Conservation (phyloP, 2,797 vertebrate species). For the Catharus ustulatus region DNA sequence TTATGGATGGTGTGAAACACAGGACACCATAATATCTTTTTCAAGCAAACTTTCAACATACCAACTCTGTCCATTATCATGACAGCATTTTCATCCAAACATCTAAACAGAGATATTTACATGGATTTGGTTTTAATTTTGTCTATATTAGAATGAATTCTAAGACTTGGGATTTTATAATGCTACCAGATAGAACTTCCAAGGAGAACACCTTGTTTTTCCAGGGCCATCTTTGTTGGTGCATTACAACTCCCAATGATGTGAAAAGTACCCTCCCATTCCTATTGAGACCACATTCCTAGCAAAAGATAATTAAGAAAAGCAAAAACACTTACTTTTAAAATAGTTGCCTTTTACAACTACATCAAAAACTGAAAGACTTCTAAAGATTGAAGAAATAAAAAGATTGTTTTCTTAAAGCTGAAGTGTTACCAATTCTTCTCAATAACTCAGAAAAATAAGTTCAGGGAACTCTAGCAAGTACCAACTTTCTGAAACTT, state of each 20-base stretch:
- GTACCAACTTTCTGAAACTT: slow-evolving; percentile 24
- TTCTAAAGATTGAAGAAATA: not conserved
- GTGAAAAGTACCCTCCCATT: not conserved
- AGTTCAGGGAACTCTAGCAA: not conserved
- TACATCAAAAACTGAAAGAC: not conserved
- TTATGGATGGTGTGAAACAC: not conserved
- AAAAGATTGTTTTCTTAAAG: not conserved
- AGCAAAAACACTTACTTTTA: not conserved
- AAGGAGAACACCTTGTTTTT: not conserved
- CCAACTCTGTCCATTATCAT: not conserved
- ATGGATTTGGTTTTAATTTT: not conserved
- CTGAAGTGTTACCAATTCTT: not conserved
- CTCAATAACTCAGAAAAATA: not conserved
- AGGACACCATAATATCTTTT: not conserved
- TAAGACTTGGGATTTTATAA: not conserved
- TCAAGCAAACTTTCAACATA: not conserved
- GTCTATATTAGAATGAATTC: not conserved
- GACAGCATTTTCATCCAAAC: not conserved
- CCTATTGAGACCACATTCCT: not conserved
- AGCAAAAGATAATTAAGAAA: not conserved
- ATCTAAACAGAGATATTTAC: not conserved
- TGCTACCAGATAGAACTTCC: not conserved
- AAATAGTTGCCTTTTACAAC: not conserved
- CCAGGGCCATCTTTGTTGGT: not conserved
- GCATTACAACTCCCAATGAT: fast-evolving